These are phyloP conservation scores for Zaprionus ghesquierei DNA, from an alignment of 1,140 invertebrate genomes.

Conservation along the genomic window DNA sequence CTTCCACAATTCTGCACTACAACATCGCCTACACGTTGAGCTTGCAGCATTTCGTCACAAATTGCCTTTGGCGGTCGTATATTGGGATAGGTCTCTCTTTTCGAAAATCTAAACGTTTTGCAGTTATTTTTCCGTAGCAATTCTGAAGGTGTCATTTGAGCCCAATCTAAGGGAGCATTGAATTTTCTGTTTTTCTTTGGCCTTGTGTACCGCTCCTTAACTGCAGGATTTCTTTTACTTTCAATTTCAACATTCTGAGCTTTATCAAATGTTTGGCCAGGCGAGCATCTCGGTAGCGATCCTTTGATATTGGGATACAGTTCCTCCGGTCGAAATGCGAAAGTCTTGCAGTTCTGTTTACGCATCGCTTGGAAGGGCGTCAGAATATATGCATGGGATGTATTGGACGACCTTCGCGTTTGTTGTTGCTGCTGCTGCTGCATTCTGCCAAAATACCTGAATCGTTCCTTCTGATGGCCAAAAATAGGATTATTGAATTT, in stretches of 20 bases:
- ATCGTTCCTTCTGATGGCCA: background rate
- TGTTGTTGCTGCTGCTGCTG: no score
- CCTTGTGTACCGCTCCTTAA: background rate
- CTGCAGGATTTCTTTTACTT: no score
- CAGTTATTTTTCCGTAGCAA: background rate
- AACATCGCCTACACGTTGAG: background rate
- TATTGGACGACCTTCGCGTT: no score
- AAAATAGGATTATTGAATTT: background rate
- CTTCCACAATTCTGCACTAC: background rate
- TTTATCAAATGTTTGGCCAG: background rate
- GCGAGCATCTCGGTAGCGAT: background rate
- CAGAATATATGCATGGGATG: no score
- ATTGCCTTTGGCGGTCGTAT: background rate
- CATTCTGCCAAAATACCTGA: background rate
- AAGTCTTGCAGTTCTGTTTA: background rate
- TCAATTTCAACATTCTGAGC: background rate
- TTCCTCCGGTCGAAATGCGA: background rate
- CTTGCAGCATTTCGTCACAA: background rate
- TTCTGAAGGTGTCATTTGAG: background rate
- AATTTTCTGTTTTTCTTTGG: background rate
- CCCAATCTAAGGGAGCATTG: background rate
- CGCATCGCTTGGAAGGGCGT: background rate
- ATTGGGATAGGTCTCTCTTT: background rate
- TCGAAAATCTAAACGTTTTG: background rate
- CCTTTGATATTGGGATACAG: background rate